Conservation (phyloP, 2,888 invertebrate genomes). For the Masnerella sp. region DNA sequence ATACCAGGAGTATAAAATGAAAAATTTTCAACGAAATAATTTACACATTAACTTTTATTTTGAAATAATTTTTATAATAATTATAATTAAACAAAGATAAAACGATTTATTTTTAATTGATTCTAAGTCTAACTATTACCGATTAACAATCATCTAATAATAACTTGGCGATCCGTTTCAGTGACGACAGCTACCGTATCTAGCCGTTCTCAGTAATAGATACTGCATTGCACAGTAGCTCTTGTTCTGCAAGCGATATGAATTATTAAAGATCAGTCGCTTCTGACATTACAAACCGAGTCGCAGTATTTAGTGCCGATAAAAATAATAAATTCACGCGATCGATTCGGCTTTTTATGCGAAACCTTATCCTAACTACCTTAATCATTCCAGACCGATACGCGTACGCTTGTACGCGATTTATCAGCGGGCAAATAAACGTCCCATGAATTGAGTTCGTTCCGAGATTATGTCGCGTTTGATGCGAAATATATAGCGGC, state of each 20-base stretch:
- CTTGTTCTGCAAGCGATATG: constrained; percentile 46
- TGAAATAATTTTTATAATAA: too few species aligned
- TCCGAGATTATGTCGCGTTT: constrained; percentile 2
- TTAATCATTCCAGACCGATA: constrained; percentile 19
- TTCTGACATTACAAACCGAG: constrained; percentile 49
- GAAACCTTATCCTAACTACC: constrained; percentile 16
- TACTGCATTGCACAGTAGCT: constrained; percentile 38
- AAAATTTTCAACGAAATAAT: too few species aligned
- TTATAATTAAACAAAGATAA: background rate
- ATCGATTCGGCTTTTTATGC: constrained; percentile 6
- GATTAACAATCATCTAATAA: constrained; percentile 27
- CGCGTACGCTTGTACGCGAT: constrained; percentile 3
- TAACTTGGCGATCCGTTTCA: constrained; percentile 32
- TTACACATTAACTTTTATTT: too few species aligned
- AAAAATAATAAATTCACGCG: constrained; percentile 35
- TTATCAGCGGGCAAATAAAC: constrained; percentile 15
- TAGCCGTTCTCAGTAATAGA: constrained; percentile 50
- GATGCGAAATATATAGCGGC: background rate
- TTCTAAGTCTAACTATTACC: too few species aligned
- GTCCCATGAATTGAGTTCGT: constrained; percentile 2
- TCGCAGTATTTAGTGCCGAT: constrained; percentile 5
- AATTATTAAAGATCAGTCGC: constrained; percentile 38
- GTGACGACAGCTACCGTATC: constrained; percentile 37
- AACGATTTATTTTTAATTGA: constrained; percentile 37
- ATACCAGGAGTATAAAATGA: too few species aligned